Percentiles rank a stretch among this genome's conserved stretches.
Conservation (phyloP, 2,888 invertebrate species). For the Epirrita christyi region DNA sequence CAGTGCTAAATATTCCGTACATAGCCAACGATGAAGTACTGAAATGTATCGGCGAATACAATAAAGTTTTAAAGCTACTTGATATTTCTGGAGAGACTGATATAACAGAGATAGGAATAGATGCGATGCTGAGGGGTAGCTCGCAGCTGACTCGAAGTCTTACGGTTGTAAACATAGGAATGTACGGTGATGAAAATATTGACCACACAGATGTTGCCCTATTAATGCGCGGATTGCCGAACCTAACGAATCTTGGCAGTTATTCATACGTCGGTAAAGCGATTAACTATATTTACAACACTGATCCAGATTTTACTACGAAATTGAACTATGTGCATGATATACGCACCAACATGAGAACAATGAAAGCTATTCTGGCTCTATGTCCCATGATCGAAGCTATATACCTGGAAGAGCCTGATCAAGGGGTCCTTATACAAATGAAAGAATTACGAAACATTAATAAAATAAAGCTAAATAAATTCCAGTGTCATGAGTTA, state of each 20-base stretch:
- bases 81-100: slow-evolving; percentile 90
- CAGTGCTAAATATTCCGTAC: slow-evolving; percentile 87
- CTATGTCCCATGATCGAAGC: slow-evolving; percentile 87
- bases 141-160: slow-evolving; percentile 82
- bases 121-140: slow-evolving; percentile 80
- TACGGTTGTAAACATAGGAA: slow-evolving; percentile 87
- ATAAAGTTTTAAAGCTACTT: slow-evolving; percentile 83
- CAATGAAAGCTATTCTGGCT: slow-evolving; percentile 84
- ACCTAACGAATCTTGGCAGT: slow-evolving; percentile 86
- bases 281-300: slow-evolving; percentile 81
- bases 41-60: slow-evolving; percentile 83
- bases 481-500: slow-evolving; percentile 86
- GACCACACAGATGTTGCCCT: slow-evolving; percentile 87
- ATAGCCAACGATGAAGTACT: slow-evolving; percentile 89
- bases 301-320: slow-evolving; percentile 82
- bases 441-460: slow-evolving; percentile 78
- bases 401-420: slow-evolving; percentile 87
- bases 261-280: slow-evolving; percentile 89
- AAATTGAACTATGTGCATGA: slow-evolving; percentile 88
- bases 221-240: slow-evolving; percentile 86
- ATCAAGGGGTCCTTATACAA: slow-evolving; percentile 78
- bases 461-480: slow-evolving; percentile 86
- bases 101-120: slow-evolving; percentile 87
- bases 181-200: slow-evolving; percentile 88
- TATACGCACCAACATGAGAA: slow-evolving; percentile 84